Conservation (phyloP, 2,797 vertebrate species). For the Allenopithecus nigroviridis region DNA sequence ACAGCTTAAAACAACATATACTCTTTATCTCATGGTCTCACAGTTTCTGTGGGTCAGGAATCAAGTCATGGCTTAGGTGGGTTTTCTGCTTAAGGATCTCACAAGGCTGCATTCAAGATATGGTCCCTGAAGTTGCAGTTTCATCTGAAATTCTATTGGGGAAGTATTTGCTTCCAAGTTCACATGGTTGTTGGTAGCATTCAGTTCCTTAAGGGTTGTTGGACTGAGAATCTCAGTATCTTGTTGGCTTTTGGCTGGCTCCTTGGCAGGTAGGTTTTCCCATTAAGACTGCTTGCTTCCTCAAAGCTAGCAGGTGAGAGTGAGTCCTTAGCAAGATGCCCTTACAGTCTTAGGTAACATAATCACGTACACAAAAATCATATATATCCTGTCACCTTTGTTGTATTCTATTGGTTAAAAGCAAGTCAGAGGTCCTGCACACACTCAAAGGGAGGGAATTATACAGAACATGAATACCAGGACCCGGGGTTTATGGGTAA, state of each 20-base stretch:
- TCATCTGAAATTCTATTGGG: background rate
- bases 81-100: constrained; percentile 2
- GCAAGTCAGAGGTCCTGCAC: background rate
- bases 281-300: background rate
- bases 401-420: background rate
- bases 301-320: background rate
- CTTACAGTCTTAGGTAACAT: background rate
- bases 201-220: background rate
- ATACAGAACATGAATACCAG: background rate
- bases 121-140: background rate
- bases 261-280: background rate
- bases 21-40: background rate
- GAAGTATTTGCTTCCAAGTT: constrained; percentile 1
- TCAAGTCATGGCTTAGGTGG: constrained; percentile 22
- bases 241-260: background rate
- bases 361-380: background rate
- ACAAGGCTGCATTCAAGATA: background rate
- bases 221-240: background rate
- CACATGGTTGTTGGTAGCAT: background rate
- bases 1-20: background rate
- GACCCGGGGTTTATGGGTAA: background rate
- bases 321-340: background rate
- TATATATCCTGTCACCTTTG: background rate
- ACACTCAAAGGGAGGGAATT: background rate
- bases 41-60: background rate